phyloP scores from a whole-genome alignment of 2,113 vertebrate genomes.

The Holacanthus passer region DNA sequence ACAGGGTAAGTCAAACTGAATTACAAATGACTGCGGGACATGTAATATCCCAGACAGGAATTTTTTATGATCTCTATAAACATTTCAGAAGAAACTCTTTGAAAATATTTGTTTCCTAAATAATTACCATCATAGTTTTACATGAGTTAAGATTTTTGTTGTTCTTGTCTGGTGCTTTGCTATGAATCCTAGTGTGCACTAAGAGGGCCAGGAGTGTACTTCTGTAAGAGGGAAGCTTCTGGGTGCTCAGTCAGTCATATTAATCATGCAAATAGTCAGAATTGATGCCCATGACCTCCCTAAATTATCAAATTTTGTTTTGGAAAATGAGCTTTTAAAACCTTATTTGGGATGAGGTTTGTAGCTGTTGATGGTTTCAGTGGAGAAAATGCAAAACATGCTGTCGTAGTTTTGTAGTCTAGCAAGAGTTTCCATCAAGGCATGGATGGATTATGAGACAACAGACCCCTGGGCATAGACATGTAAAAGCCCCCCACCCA shows the following conservation, averaged over 20 bases:
- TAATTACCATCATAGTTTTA: not conserved
- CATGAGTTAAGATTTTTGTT: not conserved
- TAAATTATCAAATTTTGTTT: not conserved
- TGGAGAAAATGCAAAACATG: not conserved
- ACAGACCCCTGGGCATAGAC: not conserved
- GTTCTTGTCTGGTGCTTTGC: not conserved
- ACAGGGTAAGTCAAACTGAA: conserved; percentile 84
- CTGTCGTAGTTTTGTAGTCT: not conserved
- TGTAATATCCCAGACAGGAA: not conserved
- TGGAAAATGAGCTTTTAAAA: not conserved
- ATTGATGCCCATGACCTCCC: not conserved
- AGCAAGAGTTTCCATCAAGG: not conserved
- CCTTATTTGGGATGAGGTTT: not conserved
- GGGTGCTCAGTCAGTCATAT: not conserved
- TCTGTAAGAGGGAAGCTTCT: not conserved
- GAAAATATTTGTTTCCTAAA: conserved; percentile 22
- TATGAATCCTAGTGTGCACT: not conserved
- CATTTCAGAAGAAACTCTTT: not conserved
- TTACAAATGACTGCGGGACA: not conserved
- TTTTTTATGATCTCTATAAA: conserved; percentile 3
- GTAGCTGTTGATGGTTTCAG: not conserved
- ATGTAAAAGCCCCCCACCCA: not conserved
- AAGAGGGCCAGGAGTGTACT: too few relatives aligned
- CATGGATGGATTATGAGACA: not conserved
- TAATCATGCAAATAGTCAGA: not conserved